A percentile compares a stretch with the other conserved stretches of the same genome.
Conservation (phyloP, 2,797 vertebrate genomes). For the Phalanger gymnotis region DNA sequence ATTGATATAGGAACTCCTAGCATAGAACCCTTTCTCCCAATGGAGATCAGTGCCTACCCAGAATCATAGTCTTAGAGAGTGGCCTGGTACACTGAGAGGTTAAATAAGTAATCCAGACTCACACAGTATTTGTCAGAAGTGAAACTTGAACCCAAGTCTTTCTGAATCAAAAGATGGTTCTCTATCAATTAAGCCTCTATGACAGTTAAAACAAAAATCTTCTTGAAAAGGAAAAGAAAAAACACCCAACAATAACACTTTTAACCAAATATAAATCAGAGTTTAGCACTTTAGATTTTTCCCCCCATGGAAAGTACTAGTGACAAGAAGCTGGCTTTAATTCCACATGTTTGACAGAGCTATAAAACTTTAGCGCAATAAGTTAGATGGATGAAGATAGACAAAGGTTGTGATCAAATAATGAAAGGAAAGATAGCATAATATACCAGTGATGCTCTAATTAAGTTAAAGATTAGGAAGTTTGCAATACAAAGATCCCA, state of each 20-base stretch:
- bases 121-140: too few relatives aligned
- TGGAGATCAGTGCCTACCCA: too few relatives aligned
- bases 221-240: too few relatives aligned
- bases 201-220: too few relatives aligned
- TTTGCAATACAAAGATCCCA: slow-evolving; percentile 43
- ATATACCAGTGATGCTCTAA: background rate
- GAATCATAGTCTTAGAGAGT: too few relatives aligned
- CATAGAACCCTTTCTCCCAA: too few relatives aligned
- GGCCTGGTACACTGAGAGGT: too few relatives aligned
- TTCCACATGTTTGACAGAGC: slow-evolving; percentile 20
- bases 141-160: too few relatives aligned
- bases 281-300: background rate
- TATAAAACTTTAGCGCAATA: slow-evolving; percentile 34
- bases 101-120: too few relatives aligned
- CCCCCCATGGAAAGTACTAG: background rate
- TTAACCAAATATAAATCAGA: slow-evolving; percentile 1
- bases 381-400: slow-evolving; percentile 1
- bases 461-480: slow-evolving; percentile 15
- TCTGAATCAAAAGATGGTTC: too few relatives aligned
- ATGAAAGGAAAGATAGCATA: background rate
- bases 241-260: background rate
- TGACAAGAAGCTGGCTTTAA: background rate
- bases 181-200: too few relatives aligned
- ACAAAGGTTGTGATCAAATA: background rate
- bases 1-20: too few relatives aligned